Evolutionary conservation across 1,140 invertebrate species (phyloP), one percentile per base, ranked within the genome.

Genomic region (Drosophila ercepeae): DNA sequence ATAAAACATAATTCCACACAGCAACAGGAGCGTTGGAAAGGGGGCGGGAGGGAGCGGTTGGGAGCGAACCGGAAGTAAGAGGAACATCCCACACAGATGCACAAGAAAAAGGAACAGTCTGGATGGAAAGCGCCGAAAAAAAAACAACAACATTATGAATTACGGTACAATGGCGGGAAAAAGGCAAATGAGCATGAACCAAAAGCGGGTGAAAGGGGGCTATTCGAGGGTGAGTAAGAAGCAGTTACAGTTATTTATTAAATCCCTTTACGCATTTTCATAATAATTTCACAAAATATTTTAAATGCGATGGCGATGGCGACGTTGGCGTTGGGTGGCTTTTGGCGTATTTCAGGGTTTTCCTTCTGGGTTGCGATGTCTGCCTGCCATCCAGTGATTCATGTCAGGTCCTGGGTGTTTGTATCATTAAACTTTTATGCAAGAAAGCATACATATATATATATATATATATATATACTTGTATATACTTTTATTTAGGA

Each of bases 211-310:
- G 23, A 13, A 8, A 5, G 34, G 34, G 13, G n/a, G 25, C 4
- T 16, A 16, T 3, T 36, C 11, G 50, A 41, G 58, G 72, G 49
- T 59, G 58, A 76, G 81, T 60, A 61, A 58, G 73, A 73, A 89
- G 78, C 88, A 90, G 89, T 90, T 84, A 90, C 78, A 89, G 83
- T 90, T 90, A 90, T 90, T 90, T 90, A 90, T 90, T 90, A 89
- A 90, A 90, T 90, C 89, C 89, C 89, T 90, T 90, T 90, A 90
- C 89, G 83, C 89, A 90, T 90, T 90, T 90, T 90, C 83, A 90
- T 90, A 90, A 90, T 88, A 83, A 90, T 84, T 90, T 81, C 73
- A 84, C 59, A 76, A 86, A 84, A 86, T 77, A 86, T 86, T 89
- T 89, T 78, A 89, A 89, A 89, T 74, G 81, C 21, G 21, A 21